Percentiles rank a stretch among this genome's conserved stretches.
Conservation (phyloP, 2,113 vertebrate genomes). For the Corythaeola cristata region DNA sequence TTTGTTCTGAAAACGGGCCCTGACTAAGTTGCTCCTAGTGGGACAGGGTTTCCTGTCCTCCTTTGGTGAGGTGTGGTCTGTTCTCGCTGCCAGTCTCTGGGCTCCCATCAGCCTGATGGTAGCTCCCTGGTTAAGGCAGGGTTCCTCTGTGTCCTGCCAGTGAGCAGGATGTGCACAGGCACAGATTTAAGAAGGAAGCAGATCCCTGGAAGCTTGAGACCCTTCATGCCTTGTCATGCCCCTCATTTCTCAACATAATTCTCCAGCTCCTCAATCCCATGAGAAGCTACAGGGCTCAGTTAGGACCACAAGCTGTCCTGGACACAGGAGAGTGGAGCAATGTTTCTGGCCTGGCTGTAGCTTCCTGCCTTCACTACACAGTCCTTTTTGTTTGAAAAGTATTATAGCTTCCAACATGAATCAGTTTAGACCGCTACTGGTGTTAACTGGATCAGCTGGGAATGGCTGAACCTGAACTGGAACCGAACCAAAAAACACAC, state of each 20-base stretch:
- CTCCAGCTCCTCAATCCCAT: neutral
- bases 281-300: neutral
- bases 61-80: neutral
- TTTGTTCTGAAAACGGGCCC: neutral
- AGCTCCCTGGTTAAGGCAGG: neutral
- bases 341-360: neutral
- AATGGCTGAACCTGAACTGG: conserved; percentile 13
- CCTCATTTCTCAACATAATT: neutral
- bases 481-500: neutral
- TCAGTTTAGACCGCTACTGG: neutral
- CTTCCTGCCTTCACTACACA: neutral
- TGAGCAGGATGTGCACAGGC: neutral
- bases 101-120: neutral
- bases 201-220: neutral
- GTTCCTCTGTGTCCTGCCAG: neutral
- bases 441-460: neutral
- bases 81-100: neutral
- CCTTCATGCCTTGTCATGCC: neutral
- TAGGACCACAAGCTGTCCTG: neutral
- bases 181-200: neutral
- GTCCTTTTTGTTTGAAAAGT: neutral
- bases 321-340: neutral
- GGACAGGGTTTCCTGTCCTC: neutral
- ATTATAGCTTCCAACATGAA: neutral
- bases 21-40: neutral